A percentile compares a stretch with the other conserved stretches of the same genome.
phyloP scores from a whole-genome alignment of 2,888 invertebrate genomes.

The Mesorhabditis belari region DNA sequence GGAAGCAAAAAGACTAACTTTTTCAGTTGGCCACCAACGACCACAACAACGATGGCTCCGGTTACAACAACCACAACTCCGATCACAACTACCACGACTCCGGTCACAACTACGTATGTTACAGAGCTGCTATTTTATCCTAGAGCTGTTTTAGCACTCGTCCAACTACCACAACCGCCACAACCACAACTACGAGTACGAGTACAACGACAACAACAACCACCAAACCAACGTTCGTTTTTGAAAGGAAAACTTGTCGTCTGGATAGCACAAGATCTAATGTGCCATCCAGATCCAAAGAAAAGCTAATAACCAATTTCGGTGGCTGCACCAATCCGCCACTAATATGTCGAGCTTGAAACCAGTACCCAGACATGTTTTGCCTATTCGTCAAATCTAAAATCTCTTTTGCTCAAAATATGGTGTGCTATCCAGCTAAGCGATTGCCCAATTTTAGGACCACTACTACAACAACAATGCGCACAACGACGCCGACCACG shows the following conservation, averaged over 20 bases:
- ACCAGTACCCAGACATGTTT: too few relatives aligned
- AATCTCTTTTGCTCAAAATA: too few relatives aligned
- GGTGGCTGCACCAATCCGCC: too few relatives aligned
- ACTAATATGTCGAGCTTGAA: too few relatives aligned
- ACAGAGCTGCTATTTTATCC: too few relatives aligned
- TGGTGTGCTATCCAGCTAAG: too few relatives aligned
- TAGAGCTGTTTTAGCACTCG: not conserved
- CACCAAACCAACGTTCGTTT: not conserved
- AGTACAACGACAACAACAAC: not conserved
- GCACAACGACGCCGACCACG: not conserved
- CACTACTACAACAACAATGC: not conserved
- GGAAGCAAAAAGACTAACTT: too few relatives aligned
- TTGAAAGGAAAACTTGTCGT: too few relatives aligned
- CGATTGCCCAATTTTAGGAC: not conserved
- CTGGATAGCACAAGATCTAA: too few relatives aligned
- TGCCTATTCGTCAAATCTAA: too few relatives aligned
- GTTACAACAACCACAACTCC: not conserved
- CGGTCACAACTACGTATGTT: not conserved
- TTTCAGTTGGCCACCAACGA: not conserved
- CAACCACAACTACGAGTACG: not conserved
- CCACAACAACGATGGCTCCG: not conserved
- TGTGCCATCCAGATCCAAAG: too few relatives aligned
- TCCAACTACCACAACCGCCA: not conserved
- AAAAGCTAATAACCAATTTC: too few relatives aligned
- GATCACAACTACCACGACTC: not conserved